Conservation (phyloP, 2,888 invertebrate species). For the Diadegma fenestrale region DNA sequence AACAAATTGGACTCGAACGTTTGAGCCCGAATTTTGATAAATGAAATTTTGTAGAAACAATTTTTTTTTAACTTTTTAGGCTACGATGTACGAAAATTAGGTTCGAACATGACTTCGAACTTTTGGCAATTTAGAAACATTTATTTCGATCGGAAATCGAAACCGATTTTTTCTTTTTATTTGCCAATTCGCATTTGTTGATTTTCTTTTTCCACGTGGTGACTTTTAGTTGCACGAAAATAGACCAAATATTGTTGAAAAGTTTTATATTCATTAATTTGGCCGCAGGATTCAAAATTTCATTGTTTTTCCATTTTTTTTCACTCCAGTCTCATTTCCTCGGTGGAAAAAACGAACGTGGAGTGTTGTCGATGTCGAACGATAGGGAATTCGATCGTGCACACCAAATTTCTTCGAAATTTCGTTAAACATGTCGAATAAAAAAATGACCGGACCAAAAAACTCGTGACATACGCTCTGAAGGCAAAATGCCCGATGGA, state of each 20-base stretch:
- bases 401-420: constrained; percentile 4
- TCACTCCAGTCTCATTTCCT: not conserved
- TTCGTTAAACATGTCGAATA: constrained; percentile 40
- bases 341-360: not conserved
- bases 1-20: not conserved
- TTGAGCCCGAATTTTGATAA: constrained; percentile 11
- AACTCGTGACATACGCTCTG: constrained; percentile 41
- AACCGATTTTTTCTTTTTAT: not conserved
- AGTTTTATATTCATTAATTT: not conserved
- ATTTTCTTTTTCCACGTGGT: not conserved
- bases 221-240: not conserved
- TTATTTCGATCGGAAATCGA: not conserved
- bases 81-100: constrained; percentile 5
- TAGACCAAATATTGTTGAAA: not conserved
- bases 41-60: not conserved
- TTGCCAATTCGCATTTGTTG: not conserved
- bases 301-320: not conserved
- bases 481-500: constrained; percentile 4
- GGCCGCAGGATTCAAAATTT: not conserved
- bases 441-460: constrained; percentile 56
- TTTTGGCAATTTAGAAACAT: not conserved
- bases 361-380: not conserved
- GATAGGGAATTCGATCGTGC: not conserved
- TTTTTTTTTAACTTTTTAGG: constrained; percentile 3
- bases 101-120: constrained; percentile 40